A percentile compares a stretch with the other conserved stretches of the same genome.
Evolutionary conservation across 2,888 invertebrate species (phyloP).

Genomic region (Sesia apiformis): DNA sequence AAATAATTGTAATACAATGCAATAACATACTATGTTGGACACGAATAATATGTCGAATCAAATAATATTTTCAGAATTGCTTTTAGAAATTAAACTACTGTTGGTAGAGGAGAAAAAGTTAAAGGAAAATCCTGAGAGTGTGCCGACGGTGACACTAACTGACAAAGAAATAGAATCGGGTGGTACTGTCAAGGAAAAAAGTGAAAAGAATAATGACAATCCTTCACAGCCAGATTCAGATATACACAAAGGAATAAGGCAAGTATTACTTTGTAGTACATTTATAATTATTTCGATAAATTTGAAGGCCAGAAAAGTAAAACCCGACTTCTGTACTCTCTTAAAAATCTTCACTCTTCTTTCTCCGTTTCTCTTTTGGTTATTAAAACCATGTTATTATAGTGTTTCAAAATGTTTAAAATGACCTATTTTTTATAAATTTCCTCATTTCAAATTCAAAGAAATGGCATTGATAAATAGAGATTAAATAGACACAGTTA

Average conservation of each 20-base stretch:
- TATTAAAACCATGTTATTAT: too few species aligned
- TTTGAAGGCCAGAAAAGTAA: not conserved
- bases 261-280: not conserved
- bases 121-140: conserved; percentile 9
- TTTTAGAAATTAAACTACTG: conserved; percentile 27
- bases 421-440: too few species aligned
- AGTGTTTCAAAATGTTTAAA: too few species aligned
- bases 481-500: too few species aligned
- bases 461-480: too few species aligned
- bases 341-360: too few species aligned
- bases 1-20: too few species aligned
- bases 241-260: not conserved
- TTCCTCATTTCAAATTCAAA: too few species aligned
- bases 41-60: too few species aligned
- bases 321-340: too few species aligned
- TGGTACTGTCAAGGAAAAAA: not conserved
- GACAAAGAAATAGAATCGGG: not conserved
- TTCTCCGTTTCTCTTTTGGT: too few species aligned
- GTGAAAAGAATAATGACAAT: not conserved
- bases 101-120: conserved; percentile 14
- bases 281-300: not conserved
- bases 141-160: not conserved
- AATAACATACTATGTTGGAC: too few species aligned
- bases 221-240: not conserved
- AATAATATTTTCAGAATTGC: not conserved